Evolutionary conservation across 2,797 vertebrate genomes (phyloP), one percentile per base, ranked within the genome.

Genomic region (Xenopus petersii): DNA sequence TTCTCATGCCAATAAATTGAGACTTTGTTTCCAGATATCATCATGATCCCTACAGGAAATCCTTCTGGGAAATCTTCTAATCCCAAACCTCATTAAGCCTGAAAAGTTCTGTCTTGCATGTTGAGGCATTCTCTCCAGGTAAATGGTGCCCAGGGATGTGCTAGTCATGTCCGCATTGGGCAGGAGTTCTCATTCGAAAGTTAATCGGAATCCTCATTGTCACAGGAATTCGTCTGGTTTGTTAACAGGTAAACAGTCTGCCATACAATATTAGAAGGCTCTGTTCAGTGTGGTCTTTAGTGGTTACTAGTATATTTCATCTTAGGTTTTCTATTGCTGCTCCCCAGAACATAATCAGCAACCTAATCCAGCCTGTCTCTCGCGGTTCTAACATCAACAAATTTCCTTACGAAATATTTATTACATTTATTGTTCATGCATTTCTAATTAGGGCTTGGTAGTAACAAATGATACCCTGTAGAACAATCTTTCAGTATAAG

Each of bases 61-160:
- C 64, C 54, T 4, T 10, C 13, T 64, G 56, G 67, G 47, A 63
- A 33, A n/a, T 12, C 15, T 13, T 2, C 54, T 56, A 73, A 64
- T 77, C 75, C 59, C 64, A 17, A 60, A 67, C 12, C 64, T 77
- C 64, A 73, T 72, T 77, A 77, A 48, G 58, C n/a, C 2, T 62
- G 30, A 48, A 56, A 46, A 51, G n/a, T 67, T 49, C 2, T 63
- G 15, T 9, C 26, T 24, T 71, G 47, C 33, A 56, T 33, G 55
- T 63, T 68, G 64, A 63, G 51, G 56, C 42, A 30, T 68, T 26
- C 11, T 68, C 48, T 77, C 58, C 36, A n/a, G 69, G 30, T 72
- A 67, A 72, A 72, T 17, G 48, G 75, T n/a, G 21, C 55, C 75
- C 6, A 5, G 75, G 64, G 75, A 73, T 49, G 9, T 4, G 2